A percentile compares a stretch with the other conserved stretches of the same genome.
These are phyloP conservation scores for Tragelaphus imberbis DNA, from an alignment of 2,113 vertebrate genomes.

Conservation along the genomic window DNA sequence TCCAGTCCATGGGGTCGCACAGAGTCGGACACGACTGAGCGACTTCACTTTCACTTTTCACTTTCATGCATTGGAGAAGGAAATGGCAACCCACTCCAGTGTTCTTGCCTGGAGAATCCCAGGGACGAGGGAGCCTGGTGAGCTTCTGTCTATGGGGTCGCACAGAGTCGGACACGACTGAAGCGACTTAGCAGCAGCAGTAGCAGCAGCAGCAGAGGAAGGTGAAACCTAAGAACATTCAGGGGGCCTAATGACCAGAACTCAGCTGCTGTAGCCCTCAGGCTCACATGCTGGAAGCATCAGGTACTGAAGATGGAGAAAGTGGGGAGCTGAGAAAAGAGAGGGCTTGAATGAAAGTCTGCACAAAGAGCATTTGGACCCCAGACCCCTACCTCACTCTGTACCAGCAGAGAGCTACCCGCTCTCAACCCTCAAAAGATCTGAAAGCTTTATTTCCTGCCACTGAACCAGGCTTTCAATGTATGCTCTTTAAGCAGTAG, in stretches of 20 bases:
- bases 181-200: too few relatives aligned
- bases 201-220: too few relatives aligned
- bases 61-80: too few relatives aligned
- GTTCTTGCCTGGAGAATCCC: too few relatives aligned
- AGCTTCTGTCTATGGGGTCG: too few relatives aligned
- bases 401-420: neutral
- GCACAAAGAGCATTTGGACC: neutral
- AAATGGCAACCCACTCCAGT: too few relatives aligned
- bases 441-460: neutral
- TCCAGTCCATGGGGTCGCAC: too few relatives aligned
- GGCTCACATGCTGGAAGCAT: neutral
- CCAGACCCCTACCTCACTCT: neutral
- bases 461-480: neutral
- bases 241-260: neutral
- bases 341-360: neutral
- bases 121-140: too few relatives aligned
- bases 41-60: too few relatives aligned
- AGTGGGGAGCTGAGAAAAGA: neutral
- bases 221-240: neutral
- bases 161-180: too few relatives aligned
- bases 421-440: neutral
- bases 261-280: neutral
- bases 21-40: too few relatives aligned
- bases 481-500: neutral
- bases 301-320: neutral